Percentiles rank a stretch among this genome's conserved stretches.
phyloP scores from a whole-genome alignment of 2,888 invertebrate species.

The Eristalinus aeneus region DNA sequence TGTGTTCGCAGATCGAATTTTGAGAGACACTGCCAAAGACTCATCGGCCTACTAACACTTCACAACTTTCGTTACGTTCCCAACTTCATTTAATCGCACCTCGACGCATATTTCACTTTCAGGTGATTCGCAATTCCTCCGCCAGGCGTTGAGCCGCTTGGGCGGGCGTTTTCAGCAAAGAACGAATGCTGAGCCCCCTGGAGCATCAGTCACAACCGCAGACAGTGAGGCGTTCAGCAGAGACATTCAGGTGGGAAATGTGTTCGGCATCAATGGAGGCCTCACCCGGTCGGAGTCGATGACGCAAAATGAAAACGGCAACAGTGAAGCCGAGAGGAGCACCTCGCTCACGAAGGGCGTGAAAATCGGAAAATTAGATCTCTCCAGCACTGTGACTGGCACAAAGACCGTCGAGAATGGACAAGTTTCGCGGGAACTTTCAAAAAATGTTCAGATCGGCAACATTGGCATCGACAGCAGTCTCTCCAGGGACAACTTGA shows the following conservation, averaged over 20 bases:
- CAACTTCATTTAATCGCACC: too few species aligned
- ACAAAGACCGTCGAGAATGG: constrained; percentile 75
- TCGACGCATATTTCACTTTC: not conserved
- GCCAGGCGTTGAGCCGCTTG: not conserved
- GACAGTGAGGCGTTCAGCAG: constrained; percentile 73
- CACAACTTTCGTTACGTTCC: too few species aligned
- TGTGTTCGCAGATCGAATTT: too few species aligned
- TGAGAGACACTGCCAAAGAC: too few species aligned
- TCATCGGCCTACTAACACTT: too few species aligned
- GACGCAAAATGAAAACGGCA: constrained; percentile 74
- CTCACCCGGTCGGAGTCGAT: constrained; percentile 75
- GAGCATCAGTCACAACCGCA: constrained; percentile 75
- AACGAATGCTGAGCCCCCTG: constrained; percentile 25
- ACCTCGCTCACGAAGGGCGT: constrained; percentile 75
- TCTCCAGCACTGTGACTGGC: constrained; percentile 77
- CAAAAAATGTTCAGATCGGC: constrained; percentile 77
- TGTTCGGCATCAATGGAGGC: constrained; percentile 70
- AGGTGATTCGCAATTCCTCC: constrained; percentile 28
- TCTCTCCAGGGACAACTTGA: constrained; percentile 75
- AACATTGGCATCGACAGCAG: constrained; percentile 76
- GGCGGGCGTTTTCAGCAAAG: constrained; percentile 6
- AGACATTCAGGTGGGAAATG: constrained; percentile 51
- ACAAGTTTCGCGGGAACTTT: constrained; percentile 72
- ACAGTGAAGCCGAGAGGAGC: constrained; percentile 74
- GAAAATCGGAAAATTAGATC: constrained; percentile 76